Percentiles rank a stretch among this genome's conserved stretches.
phyloP scores from a whole-genome alignment of 2,113 vertebrate genomes.

The Jaculus jaculus region DNA sequence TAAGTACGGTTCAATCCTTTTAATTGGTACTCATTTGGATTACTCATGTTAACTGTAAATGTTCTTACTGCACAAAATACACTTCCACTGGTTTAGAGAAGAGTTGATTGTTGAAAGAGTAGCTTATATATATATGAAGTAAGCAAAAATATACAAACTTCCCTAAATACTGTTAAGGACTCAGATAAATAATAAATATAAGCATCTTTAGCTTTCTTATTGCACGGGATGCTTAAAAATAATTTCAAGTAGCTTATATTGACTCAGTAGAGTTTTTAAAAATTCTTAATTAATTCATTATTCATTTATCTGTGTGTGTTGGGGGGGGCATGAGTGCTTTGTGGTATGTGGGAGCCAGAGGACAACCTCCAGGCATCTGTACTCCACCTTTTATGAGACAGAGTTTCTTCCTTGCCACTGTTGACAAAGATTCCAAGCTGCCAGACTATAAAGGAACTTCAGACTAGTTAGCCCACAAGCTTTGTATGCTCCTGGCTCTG shows the following conservation, averaged over 20 bases:
- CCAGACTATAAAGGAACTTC: too few species aligned
- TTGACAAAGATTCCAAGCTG: too few species aligned
- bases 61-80: conserved; percentile 64
- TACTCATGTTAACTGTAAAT: conserved; percentile 78
- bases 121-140: conserved; percentile 41
- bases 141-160: not conserved
- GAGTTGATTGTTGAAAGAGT: conserved; percentile 66
- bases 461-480: too few species aligned
- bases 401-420: too few species aligned
- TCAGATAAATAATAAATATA: not conserved
- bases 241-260: not conserved
- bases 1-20: conserved; percentile 60
- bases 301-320: too few species aligned
- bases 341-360: too few species aligned
- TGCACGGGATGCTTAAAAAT: not conserved
- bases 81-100: conserved; percentile 50
- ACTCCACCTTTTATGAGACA: too few species aligned
- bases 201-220: not conserved
- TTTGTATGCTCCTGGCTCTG: too few species aligned
- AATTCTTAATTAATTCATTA: too few species aligned
- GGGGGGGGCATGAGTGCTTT: too few species aligned
- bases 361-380: too few species aligned
- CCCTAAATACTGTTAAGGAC: not conserved
- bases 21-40: conserved; percentile 76
- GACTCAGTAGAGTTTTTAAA: not conserved